Percentiles rank a stretch among this genome's conserved stretches.
These are phyloP conservation scores for Aradophagus sp. DNA, from an alignment of 1,140 invertebrate genomes.

Conservation along the genomic window DNA sequence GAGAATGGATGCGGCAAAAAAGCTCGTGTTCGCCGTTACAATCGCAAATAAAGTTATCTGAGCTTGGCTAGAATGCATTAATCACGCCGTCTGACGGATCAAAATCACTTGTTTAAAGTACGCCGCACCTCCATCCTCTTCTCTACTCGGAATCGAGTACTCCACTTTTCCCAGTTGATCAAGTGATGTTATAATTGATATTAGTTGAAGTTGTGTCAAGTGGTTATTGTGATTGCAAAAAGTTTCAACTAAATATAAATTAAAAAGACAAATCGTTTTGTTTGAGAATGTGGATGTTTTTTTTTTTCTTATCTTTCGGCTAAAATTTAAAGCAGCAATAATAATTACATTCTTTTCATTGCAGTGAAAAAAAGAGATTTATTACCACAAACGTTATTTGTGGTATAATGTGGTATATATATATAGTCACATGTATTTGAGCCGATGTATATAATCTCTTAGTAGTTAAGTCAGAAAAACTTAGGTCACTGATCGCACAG, in stretches of 20 bases:
- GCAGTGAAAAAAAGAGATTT: too few species aligned
- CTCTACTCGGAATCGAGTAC: slow-evolving; percentile 19
- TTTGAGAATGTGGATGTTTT: too few species aligned
- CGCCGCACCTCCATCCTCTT: slow-evolving; percentile 2
- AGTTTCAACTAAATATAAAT: not conserved
- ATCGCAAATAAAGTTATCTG: slow-evolving; percentile 47
- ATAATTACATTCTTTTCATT: too few species aligned
- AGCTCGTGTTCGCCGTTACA: slow-evolving; percentile 19
- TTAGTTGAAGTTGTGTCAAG: slow-evolving; percentile 27
- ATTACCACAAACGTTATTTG: too few species aligned
- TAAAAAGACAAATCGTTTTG: too few species aligned
- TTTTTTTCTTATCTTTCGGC: too few species aligned
- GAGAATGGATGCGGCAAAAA: slow-evolving; percentile 7
- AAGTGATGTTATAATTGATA: slow-evolving; percentile 49
- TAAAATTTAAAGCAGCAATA: too few species aligned
- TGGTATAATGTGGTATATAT: too few species aligned
- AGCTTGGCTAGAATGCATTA: slow-evolving; percentile 45
- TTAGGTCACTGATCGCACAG: too few species aligned
- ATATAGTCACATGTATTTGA: too few species aligned
- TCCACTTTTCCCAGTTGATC: slow-evolving; percentile 32
- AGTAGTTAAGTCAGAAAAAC: too few species aligned
- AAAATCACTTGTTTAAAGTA: slow-evolving; percentile 47
- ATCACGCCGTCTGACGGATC: slow-evolving; percentile 48
- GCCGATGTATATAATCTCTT: too few species aligned
- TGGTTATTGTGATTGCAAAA: slow-evolving; percentile 4